phyloP scores from a whole-genome alignment of 2,113 vertebrate genomes.

The Riparia riparia region DNA sequence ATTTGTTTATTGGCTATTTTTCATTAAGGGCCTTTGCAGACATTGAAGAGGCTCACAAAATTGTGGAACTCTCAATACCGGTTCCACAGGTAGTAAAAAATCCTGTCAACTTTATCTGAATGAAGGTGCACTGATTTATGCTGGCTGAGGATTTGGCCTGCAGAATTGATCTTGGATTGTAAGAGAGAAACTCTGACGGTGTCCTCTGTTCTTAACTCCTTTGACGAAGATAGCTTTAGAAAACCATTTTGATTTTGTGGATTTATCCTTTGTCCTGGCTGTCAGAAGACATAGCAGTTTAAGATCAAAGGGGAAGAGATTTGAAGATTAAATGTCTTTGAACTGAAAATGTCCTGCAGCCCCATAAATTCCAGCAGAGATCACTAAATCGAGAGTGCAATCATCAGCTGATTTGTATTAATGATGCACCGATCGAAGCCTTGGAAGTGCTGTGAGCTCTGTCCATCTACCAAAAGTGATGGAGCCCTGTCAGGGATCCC shows the following conservation, averaged over 20 bases:
- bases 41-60: not conserved
- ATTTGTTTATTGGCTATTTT: constrained; percentile 1
- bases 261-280: constrained; percentile 62
- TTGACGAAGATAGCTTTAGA: constrained; percentile 53
- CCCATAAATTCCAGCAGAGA: constrained; percentile 37
- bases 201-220: constrained; percentile 40
- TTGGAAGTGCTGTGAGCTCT: not conserved
- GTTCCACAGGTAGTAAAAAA: constrained; percentile 1
- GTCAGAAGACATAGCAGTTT: constrained; percentile 37
- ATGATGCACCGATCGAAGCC: not conserved
- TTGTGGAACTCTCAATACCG: not conserved
- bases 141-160: constrained; percentile 11
- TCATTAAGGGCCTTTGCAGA: not conserved
- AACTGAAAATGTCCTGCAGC: constrained; percentile 29
- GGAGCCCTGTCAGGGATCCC: not conserved
- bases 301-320: constrained; percentile 50
- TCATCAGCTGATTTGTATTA: constrained; percentile 40
- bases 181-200: not conserved
- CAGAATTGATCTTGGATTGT: constrained; percentile 25
- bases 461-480: fast-evolving
- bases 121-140: constrained; percentile 24
- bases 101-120: not conserved
- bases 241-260: constrained; percentile 58
- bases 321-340: constrained; percentile 32
- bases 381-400: not conserved